These are phyloP conservation scores for Tenthredo notha DNA, from an alignment of 2,888 invertebrate species.

Conservation along the genomic window DNA sequence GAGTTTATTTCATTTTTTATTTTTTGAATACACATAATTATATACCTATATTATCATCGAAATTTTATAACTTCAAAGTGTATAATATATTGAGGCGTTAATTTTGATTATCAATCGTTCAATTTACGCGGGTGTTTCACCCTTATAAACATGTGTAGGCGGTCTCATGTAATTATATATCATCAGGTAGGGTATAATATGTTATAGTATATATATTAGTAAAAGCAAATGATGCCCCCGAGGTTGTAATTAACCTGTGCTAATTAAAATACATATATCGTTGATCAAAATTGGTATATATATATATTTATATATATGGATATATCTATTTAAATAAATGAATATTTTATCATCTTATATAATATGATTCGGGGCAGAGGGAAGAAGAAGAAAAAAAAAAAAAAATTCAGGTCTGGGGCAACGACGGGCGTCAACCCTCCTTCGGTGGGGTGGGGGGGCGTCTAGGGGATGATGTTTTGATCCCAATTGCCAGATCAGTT, in stretches of 20 bases:
- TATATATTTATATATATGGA: no score
- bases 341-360: background rate
- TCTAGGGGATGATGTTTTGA: constrained; percentile 42
- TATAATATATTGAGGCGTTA: no score
- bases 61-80: no score
- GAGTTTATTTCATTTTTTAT: no score
- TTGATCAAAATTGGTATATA: background rate
- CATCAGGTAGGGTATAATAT: background rate
- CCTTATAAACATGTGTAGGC: no score
- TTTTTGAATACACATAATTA: no score
- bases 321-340: background rate
- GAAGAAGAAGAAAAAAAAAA: background rate
- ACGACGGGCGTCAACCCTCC: background rate
- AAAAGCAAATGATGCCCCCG: background rate
- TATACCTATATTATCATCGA: no score
- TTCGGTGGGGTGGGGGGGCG: background rate
- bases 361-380: background rate
- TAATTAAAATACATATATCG: background rate
- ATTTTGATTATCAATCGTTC: no score
- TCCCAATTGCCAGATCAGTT: constrained; percentile 49
- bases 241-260: constrained; percentile 1
- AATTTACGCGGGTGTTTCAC: no score
- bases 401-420: background rate
- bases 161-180: constrained; percentile 10
- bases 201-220: no score